These are phyloP conservation scores for Oreochromis mossambicus DNA, from an alignment of 2,797 vertebrate genomes.

Conservation along the genomic window DNA sequence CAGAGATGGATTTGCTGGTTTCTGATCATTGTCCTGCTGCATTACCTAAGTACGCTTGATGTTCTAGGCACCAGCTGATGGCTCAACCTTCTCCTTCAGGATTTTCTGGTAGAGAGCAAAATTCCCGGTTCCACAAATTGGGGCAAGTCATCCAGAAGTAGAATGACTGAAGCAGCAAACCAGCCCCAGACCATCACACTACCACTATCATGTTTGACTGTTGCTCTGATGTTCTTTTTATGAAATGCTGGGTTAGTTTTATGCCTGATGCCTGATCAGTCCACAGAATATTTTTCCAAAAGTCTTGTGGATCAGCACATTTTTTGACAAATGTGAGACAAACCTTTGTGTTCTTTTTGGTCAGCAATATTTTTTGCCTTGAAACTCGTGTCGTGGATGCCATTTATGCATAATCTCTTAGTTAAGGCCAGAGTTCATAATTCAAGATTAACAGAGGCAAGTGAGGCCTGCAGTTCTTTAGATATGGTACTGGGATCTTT, in stretches of 20 bases:
- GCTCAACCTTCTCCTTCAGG: background rate
- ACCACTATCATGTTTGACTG: background rate
- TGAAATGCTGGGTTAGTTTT: background rate
- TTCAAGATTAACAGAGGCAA: background rate
- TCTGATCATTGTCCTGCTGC: background rate
- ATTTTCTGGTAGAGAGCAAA: background rate
- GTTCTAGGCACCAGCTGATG: background rate
- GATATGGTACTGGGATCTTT: rapidly evolving
- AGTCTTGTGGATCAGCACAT: background rate
- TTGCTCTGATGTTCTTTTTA: background rate
- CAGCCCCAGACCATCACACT: background rate
- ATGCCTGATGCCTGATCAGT: background rate
- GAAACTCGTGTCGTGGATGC: rapidly evolving
- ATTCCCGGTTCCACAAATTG: background rate
- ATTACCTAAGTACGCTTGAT: background rate
- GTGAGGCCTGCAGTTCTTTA: background rate
- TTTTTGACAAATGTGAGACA: background rate
- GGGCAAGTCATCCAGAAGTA: background rate
- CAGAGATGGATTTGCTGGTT: background rate
- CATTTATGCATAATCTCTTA: background rate
- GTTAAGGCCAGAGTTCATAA: background rate
- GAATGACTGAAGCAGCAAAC: background rate
- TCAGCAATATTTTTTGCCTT: background rate
- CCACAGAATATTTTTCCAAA: background rate
- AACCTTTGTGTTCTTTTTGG: background rate